Conservation (phyloP, 1,140 invertebrate genomes). For the Trypoxylus dichotomus region DNA sequence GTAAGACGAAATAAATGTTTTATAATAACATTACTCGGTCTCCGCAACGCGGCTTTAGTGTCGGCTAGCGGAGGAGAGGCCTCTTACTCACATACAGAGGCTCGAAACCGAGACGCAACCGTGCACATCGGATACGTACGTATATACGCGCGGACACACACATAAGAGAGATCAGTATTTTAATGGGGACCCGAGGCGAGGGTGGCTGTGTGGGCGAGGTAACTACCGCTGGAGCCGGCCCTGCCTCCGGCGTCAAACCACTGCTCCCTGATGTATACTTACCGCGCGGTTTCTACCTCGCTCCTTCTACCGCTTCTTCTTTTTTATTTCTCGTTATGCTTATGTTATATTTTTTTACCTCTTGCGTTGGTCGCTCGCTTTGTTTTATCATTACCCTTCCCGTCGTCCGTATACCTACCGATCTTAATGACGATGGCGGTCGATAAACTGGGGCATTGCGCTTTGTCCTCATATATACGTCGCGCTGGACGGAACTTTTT, state of each 20-base stretch:
- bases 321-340: background rate
- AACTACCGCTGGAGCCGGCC: constrained; percentile 34
- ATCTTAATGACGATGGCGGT: background rate
- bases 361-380: background rate
- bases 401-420: background rate
- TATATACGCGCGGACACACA: no score
- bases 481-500: no score
- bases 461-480: background rate
- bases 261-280: constrained; percentile 33
- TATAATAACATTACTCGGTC: constrained; percentile 14
- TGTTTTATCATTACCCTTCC: background rate
- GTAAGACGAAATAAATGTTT: background rate
- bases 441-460: background rate
- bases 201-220: constrained; percentile 34
- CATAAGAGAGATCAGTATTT: constrained; percentile 28
- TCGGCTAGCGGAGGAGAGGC: background rate
- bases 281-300: background rate
- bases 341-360: constrained; percentile 7
- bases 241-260: constrained; percentile 15
- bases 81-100: background rate
- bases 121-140: background rate
- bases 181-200: constrained; percentile 32
- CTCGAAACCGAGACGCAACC: background rate
- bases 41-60: background rate
- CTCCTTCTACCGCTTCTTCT: background rate